Evolutionary conservation across 2,797 vertebrate species (phyloP), one percentile per base, ranked within the genome.

Genomic region (Trichosurus vulpecula): DNA sequence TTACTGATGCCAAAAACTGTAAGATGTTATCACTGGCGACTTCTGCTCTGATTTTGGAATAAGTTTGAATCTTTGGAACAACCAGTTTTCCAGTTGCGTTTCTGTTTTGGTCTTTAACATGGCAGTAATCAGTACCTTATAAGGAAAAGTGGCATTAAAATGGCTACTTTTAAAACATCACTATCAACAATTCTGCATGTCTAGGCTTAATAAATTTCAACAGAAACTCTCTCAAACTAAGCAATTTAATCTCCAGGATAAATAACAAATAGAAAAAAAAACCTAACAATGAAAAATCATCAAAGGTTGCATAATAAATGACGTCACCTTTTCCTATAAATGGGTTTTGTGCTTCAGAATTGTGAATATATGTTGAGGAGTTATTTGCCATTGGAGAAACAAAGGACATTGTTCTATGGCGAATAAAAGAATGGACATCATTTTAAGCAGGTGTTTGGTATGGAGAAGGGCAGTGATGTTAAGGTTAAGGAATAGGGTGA

Each of bases 61-160:
- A 96, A 94, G 97, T 98, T 98, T 98, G 98, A 99, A 99, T 98
- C 97, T 98, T 98, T 47, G 96, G 97, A 98, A 98, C 98, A 99
- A 98, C 98, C 98, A 98, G 94, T 97, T 96, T 96, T 98, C 98
- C 96, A 98, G 97, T 54, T 97, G 94, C 91, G 96, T 96, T 94
- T 94, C 96, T 95, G 97, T 97, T 98, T 95, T 96, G 95, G 96
- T 98, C 97, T 92, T 97, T 98, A 98, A 98, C 96, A 96, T 93
- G 96, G 95, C 94, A 27, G 54, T 90, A 98, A 98, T 96, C 96
- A 97, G 97, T 98, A 98, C 99, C 98, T 98, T 99, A 98, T 98
- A 99, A 94, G 98, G 99, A 97, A 97, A 98, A 91, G 53, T 96
- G 97, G 98, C 96, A 98, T 98, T 98, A 97, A 98, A 99, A 98